phyloP scores from a whole-genome alignment of 2,797 vertebrate genomes.

The Natrix natrix region DNA sequence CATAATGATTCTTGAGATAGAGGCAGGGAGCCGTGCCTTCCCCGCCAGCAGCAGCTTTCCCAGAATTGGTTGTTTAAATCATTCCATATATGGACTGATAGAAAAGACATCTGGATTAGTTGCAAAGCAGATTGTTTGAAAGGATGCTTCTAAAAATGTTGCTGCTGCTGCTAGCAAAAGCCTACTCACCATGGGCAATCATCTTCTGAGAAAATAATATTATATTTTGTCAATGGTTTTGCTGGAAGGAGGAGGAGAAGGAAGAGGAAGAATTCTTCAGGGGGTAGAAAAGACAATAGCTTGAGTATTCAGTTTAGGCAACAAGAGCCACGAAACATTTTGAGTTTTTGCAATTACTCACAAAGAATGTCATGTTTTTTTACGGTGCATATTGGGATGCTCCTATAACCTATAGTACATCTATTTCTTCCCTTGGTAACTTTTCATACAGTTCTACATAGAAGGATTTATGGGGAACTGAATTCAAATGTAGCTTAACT shows the following conservation, averaged over 20 bases:
- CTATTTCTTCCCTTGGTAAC: background rate
- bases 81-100: background rate
- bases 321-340: background rate
- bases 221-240: background rate
- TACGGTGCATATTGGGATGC: background rate
- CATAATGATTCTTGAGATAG: background rate
- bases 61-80: background rate
- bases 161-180: background rate
- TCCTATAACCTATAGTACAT: background rate
- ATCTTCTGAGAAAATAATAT: background rate
- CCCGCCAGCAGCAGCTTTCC: background rate
- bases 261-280: background rate
- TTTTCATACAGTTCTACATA: background rate
- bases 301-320: background rate
- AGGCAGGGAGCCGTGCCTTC: background rate
- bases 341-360: background rate
- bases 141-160: background rate
- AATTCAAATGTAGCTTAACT: background rate
- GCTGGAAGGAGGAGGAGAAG: background rate
- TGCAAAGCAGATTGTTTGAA: background rate
- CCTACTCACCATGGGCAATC: background rate
- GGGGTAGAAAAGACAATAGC: background rate
- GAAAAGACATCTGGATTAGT: background rate
- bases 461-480: background rate
- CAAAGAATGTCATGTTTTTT: background rate